Base-by-base conservation (phyloP, 2,797 vertebrate genomes). In the Rhyacichthys aspro region DNA sequence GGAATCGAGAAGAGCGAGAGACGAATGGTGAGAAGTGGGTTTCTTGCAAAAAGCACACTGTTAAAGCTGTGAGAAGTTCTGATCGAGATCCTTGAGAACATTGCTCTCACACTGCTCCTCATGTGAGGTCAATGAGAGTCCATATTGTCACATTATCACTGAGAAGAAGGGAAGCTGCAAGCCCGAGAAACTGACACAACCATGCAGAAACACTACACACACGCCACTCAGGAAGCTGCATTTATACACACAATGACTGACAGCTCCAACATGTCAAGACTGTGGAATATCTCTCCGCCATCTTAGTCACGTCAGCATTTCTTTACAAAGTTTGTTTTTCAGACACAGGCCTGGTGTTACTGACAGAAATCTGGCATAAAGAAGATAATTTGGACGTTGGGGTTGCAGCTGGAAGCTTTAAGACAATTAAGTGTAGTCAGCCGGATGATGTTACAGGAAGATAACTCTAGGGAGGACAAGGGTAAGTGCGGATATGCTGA, bases 111-210 rank as follows among this genome's bases (percentile, higher is more conserved):
- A 28, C 48, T 42, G 39, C 62, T 58, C 33, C 52, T 59, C 43
- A 32, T 44, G 48, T 14, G 45, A 77, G 85, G 83, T 88, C 79
- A 86, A 67, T 70, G 45, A 69, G 70, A 81, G 81, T 81, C 70
- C 68, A 81, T 9, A 19, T 59, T 44, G 68, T 63, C 75, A 73
- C 72, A 76, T 84, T 81, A 76, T 77, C 74, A 45, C 70, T 8
- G 12, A 61, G 55, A 63, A 65, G 66, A 50, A 37, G 62, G 11
- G 59, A 55, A 14, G 60, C 58, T 34, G 56, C 70, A 33, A 48
- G 55, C 55, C 55, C 17, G 16, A 74, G 73, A 44, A 59, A 62
- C 45, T 54, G 23, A 79, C 1, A 53, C 37, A 23, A 9, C 12
- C 36, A n/a, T 28, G 18, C 62, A 66, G 11, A 73, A 59, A 72